phyloP scores from a whole-genome alignment of 1,140 invertebrate species.

The Hetaerina americana region DNA sequence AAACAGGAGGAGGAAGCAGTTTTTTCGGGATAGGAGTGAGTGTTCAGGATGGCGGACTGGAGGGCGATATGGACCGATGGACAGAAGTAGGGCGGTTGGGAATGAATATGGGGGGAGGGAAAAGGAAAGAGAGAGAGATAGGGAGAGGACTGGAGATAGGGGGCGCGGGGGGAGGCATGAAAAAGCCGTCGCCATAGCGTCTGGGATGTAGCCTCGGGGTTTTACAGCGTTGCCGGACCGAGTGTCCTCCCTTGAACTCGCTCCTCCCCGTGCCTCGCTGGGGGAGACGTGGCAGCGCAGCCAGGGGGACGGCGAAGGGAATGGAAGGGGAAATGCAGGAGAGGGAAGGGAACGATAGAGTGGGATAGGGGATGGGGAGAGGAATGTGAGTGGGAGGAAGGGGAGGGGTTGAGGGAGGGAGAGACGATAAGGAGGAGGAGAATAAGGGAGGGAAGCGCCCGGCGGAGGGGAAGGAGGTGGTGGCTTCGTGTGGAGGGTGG shows the following conservation, averaged over 20 bases:
- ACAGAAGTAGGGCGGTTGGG: too few relatives aligned
- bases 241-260: neutral
- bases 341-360: neutral
- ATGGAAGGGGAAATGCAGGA: neutral
- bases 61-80: too few relatives aligned
- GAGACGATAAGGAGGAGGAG: neutral
- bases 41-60: too few relatives aligned
- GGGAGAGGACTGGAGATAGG: neutral
- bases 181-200: neutral
- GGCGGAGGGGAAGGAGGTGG: too few relatives aligned
- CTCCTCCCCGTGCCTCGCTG: too few relatives aligned
- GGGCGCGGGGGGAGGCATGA: neutral
- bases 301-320: neutral
- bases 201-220: neutral
- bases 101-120: neutral
- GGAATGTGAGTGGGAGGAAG: neutral
- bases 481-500: too few relatives aligned
- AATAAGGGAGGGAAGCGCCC: neutral
- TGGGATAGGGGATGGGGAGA: neutral
- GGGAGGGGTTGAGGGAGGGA: neutral
- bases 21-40: too few relatives aligned
- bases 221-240: neutral
- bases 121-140: neutral
- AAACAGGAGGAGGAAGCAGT: too few relatives aligned
- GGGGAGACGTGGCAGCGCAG: neutral